phyloP scores from a whole-genome alignment of 2,113 vertebrate species.

The Triplophysa rosa region DNA sequence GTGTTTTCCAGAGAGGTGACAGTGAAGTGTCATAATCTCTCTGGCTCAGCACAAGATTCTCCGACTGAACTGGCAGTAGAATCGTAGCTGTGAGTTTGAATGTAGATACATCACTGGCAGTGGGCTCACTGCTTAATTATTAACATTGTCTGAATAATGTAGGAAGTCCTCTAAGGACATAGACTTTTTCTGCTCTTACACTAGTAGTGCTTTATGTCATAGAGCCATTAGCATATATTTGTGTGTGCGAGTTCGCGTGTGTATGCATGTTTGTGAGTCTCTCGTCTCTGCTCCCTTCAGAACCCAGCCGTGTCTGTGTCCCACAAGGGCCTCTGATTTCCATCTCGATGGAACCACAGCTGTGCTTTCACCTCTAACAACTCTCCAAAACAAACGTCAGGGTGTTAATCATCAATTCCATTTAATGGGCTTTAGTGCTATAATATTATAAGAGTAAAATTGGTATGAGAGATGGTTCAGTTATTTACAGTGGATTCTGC shows the following conservation, averaged over 20 bases:
- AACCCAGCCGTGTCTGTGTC: conserved; percentile 31
- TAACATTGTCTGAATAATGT: conserved; percentile 51
- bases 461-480: conserved; percentile 6
- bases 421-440: conserved; percentile 9
- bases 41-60: background rate
- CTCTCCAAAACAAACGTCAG: conserved; percentile 42
- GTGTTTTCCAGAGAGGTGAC: conserved; percentile 2
- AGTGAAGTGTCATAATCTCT: conserved; percentile 33
- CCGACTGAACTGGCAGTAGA: conserved; percentile 24
- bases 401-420: conserved; percentile 38
- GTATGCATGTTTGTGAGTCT: conserved; percentile 31
- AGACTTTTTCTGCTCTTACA: conserved; percentile 38
- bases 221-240: conserved; percentile 29
- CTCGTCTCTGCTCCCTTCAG: conserved; percentile 34
- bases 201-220: conserved; percentile 38
- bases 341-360: conserved; percentile 19
- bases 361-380: conserved; percentile 39
- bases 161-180: conserved; percentile 29
- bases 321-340: conserved; percentile 40
- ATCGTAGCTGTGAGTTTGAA: conserved; percentile 23
- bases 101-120: conserved; percentile 47
- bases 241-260: conserved; percentile 3
- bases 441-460: conserved; percentile 1
- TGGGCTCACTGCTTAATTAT: conserved; percentile 50
- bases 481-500: background rate